Base-by-base conservation (phyloP, 2,797 vertebrate species). In the Brachymystax lenok region DNA sequence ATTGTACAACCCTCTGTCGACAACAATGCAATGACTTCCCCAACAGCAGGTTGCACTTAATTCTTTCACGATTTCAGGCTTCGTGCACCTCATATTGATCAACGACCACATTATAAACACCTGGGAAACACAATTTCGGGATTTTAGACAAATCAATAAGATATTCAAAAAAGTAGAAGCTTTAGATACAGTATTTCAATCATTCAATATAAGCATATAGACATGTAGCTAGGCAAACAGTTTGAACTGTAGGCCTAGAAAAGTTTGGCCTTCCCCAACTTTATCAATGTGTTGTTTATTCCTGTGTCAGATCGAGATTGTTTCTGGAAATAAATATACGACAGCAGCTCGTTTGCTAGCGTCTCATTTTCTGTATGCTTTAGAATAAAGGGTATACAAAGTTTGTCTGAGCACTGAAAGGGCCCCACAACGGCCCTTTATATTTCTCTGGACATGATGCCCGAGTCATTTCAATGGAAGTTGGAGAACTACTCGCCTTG, bases 71-170 rank as follows among this genome's bases (percentile, higher is more conserved):
- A 93, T 92, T 94, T 95, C 94, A 95, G 95, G 94, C 94, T 87
- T 88, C 91, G 94, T 94, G 86, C 86, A 80, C 90, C 88, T 90
- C 90, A 91, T 92, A 91, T 92, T 92, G 90, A 92, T 89, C 91
- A 92, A 92, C 19, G n/a, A 27, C 91, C 94, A 94, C 92, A 92
- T 92, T 94, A 92, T 95, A 94, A 93, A 93, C 94, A 95, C 94
- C 94, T 96, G 94, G 91, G 93, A 93, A 88, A 93, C 86, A 90
- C 93, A 92, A 92, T 91, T 95, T 94, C 94, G 92, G 92, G 94
- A 89, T 88, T 63, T 12, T 27, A 24, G 7, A 93, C 87, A 93
- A 92, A 93, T 92, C 16, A 30, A 33, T 17, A 16, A 33, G 6
- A 94, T 93, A 95, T 94, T 93, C 17, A 56, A 73, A 77, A 82